Evolutionary conservation across 1,140 invertebrate species (phyloP), one percentile per base, ranked within the genome.

Genomic region (Telenomus remus): DNA sequence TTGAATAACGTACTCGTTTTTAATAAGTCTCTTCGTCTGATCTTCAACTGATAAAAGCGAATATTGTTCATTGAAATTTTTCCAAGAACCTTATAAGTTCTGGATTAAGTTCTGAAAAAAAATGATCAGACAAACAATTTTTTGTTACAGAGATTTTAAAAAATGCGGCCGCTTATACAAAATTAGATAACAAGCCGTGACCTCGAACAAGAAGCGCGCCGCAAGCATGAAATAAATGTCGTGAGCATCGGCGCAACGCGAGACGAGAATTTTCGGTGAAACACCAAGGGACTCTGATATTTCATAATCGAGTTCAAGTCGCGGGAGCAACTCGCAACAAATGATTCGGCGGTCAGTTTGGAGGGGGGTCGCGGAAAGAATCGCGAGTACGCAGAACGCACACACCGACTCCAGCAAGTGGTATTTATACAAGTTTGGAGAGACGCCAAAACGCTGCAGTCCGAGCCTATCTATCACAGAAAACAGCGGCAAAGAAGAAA

Each of bases 381-480:
- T 48, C 48, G 60, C 48, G 60, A 56, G 56, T 54, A 72, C 50
- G 59, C 49, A 54, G 69, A 59, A 73, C 71, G 54, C 79, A 76
- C 51, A 63, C 74, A 79, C 78, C 82, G 79, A 84, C 79, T 83
- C 81, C 79, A 27, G 19, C 19, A 77, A 77, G 79, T 75, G 78
- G 80, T 86, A 85, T 87, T 87, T 87, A 86, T 86, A 85, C 72
- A 82, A 75, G 78, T 76, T 78, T 86, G 85, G 86, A 87, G 80
- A 81, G 81, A 75, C 81, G 86, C 85, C 86, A 87, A 86, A 85
- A 88, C 83, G 79, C 81, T 81, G 81, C 80, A 80, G 78, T 15
- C 69, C 81, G 79, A 81, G 78, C 81, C 81, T 84, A 84, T 80
- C 80, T 82, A 79, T 85, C 82, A 80, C 79, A 71, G 73, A 71